A percentile compares a stretch with the other conserved stretches of the same genome.
phyloP scores from a whole-genome alignment of 2,797 vertebrate genomes.

The Phyllotis vaccarum region DNA sequence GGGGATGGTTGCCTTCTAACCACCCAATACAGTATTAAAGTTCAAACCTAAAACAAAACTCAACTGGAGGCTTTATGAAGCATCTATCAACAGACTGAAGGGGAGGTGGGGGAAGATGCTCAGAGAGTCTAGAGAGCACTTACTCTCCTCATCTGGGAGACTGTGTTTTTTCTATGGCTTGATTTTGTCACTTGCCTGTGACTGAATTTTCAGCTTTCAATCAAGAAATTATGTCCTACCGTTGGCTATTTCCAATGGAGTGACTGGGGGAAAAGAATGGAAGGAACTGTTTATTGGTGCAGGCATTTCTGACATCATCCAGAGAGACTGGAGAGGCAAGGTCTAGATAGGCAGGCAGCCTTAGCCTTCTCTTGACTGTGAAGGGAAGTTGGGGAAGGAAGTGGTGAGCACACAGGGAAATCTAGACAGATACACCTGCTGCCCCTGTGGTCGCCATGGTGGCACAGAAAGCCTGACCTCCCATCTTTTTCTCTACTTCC shows the following conservation, averaged over 20 bases:
- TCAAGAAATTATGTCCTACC: neutral
- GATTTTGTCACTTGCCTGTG: neutral
- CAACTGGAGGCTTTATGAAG: neutral
- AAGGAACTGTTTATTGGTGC: neutral
- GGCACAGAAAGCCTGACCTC: neutral
- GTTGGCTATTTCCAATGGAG: neutral
- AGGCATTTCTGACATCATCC: neutral
- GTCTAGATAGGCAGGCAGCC: fast-evolving
- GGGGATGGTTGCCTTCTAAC: neutral
- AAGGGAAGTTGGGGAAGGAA: neutral
- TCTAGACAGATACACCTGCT: neutral
- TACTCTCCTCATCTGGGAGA: neutral
- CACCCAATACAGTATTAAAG: neutral
- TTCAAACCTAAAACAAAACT: neutral
- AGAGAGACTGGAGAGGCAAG: neutral
- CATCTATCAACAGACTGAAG: neutral
- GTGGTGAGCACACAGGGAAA: neutral
- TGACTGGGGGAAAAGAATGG: neutral
- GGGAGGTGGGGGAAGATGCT: too few relatives aligned
- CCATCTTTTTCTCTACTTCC: neutral
- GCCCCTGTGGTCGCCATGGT: neutral
- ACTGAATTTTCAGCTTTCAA: neutral
- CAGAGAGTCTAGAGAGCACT: neutral
- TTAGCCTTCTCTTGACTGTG: neutral
- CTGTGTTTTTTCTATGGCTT: neutral